These are phyloP conservation scores for Sus cebifrons DNA, from an alignment of 2,797 vertebrate species.

Conservation along the genomic window DNA sequence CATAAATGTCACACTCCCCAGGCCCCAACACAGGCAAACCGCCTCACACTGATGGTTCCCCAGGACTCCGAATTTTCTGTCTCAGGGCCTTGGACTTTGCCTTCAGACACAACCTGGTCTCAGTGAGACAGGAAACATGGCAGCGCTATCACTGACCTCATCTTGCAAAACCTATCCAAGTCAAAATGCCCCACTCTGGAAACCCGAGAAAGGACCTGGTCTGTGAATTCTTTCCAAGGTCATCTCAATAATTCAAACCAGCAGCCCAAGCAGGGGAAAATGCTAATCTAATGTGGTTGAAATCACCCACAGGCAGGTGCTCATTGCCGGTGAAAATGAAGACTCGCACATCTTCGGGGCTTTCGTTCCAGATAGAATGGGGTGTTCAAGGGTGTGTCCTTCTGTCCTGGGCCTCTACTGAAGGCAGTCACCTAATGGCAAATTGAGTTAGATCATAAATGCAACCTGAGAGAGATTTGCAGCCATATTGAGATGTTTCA, in stretches of 20 bases:
- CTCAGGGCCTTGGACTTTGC: conserved; percentile 79
- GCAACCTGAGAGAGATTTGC: background rate
- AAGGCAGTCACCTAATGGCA: background rate
- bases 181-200: conserved; percentile 64
- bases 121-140: conserved; percentile 82
- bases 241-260: conserved; percentile 71
- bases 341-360: background rate
- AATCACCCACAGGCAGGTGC: conserved; percentile 65
- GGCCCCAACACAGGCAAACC: conserved; percentile 76
- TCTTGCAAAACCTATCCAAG: conserved; percentile 81
- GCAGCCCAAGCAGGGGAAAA: conserved; percentile 49
- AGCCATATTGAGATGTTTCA: background rate
- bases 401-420: background rate
- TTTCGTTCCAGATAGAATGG: conserved; percentile 70
- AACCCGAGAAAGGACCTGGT: conserved; percentile 45
- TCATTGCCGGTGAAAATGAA: conserved; percentile 60
- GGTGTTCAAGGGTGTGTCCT: conserved; percentile 63
- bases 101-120: conserved; percentile 85
- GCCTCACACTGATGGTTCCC: conserved; percentile 60
- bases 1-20: conserved; percentile 87
- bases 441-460: background rate
- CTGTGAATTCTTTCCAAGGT: conserved; percentile 83
- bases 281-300: conserved; percentile 23
- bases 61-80: conserved; percentile 77
- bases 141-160: conserved; percentile 82